phyloP scores from a whole-genome alignment of 2,797 vertebrate species.

The Serranus cabrilla region DNA sequence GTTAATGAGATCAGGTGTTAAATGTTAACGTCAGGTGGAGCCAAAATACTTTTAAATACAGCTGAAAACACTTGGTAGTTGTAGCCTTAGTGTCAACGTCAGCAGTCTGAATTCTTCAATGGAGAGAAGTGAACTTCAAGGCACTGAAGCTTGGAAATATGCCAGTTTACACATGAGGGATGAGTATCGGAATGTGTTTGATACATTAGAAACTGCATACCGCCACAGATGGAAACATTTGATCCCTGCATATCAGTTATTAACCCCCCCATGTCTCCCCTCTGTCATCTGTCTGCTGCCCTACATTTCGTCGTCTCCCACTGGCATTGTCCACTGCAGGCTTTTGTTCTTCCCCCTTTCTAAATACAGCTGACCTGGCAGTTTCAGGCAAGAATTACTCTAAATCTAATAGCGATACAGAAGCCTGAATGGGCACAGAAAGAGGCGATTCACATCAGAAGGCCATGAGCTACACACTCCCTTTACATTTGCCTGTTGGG shows the following conservation, averaged over 20 bases:
- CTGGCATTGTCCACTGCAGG: neutral
- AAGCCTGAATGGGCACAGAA: conserved; percentile 12
- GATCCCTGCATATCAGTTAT: neutral
- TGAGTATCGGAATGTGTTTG: neutral
- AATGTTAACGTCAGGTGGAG: no score
- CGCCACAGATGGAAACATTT: neutral
- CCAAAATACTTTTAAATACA: no score
- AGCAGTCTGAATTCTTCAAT: neutral
- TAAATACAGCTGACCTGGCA: conserved; percentile 31
- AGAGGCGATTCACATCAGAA: neutral
- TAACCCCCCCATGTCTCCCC: neutral
- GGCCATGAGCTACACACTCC: neutral
- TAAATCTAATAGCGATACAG: conserved; percentile 15
- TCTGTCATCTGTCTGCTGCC: neutral
- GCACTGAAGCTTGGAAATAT: neutral
- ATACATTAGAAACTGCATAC: neutral
- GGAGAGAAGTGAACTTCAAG: neutral
- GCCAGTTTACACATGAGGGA: neutral
- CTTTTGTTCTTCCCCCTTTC: conserved; percentile 34
- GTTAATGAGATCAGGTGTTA: no score
- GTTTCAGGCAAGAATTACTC: conserved; percentile 24
- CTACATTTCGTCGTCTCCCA: neutral
- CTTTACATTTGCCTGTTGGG: neutral
- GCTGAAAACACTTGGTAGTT: neutral
- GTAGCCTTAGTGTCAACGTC: neutral